Percentiles rank a stretch among this genome's conserved stretches.
phyloP scores from a whole-genome alignment of 2,888 invertebrate species.

The Lypha dubia region DNA sequence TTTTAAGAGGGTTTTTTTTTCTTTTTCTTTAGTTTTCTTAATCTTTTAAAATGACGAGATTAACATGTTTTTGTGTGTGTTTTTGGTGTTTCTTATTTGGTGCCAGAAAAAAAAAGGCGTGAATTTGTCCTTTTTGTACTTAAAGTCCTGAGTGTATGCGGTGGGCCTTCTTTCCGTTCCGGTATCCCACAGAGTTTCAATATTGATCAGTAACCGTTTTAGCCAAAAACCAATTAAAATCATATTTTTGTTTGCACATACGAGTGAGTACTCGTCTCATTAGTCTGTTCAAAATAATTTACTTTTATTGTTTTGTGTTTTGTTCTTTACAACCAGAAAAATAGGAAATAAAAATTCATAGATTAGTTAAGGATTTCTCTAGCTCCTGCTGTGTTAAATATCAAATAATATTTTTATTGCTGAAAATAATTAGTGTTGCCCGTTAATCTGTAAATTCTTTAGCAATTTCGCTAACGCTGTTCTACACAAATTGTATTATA shows the following conservation, averaged over 20 bases:
- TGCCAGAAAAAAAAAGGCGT: conserved; percentile 49
- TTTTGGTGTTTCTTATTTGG: conserved; percentile 3
- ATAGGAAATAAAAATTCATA: conserved; percentile 6
- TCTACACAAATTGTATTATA: neutral
- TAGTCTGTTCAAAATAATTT: conserved; percentile 6
- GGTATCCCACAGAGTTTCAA: conserved; percentile 46
- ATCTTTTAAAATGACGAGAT: conserved; percentile 56
- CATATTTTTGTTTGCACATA: too few species aligned
- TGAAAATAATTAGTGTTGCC: neutral
- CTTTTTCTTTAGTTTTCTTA: conserved; percentile 2
- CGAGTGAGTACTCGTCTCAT: conserved; percentile 5
- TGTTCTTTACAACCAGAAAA: neutral
- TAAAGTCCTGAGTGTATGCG: neutral
- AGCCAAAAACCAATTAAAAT: conserved; percentile 38
- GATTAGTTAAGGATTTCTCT: conserved; percentile 22
- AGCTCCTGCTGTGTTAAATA: conserved; percentile 39
- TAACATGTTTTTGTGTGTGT: conserved; percentile 56
- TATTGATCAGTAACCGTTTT: conserved; percentile 26
- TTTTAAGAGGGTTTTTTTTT: conserved; percentile 23
- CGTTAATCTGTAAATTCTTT: conserved; percentile 15
- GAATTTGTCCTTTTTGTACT: conserved; percentile 55
- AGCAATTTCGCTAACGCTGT: neutral
- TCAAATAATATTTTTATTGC: neutral
- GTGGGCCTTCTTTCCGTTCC: conserved; percentile 5
- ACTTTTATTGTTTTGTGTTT: conserved; percentile 6